Conservation (phyloP, 2,113 vertebrate species). For the Apteryx mantelli region DNA sequence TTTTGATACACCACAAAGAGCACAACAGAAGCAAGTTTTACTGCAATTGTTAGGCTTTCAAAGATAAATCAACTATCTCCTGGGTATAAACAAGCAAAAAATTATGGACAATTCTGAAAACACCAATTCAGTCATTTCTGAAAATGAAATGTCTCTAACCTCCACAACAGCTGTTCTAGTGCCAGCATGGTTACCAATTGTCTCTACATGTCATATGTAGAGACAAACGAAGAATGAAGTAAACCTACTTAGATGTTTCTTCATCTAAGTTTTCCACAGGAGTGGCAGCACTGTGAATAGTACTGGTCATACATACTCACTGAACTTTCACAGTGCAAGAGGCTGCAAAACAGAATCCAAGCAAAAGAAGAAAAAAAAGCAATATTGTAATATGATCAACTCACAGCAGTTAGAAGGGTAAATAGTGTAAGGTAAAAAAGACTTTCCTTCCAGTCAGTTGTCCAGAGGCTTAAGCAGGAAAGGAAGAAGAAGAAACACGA, state of each 20-base stretch:
- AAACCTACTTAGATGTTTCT: not conserved
- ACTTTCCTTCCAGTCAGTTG: conserved; percentile 1
- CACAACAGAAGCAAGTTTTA: not conserved
- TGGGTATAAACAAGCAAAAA: not conserved
- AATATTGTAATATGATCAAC: conserved; percentile 7
- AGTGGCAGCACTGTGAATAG: not conserved
- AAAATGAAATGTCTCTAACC: not conserved
- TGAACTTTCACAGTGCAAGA: not conserved
- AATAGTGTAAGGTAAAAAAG: not conserved
- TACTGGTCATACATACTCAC: not conserved
- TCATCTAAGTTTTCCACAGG: not conserved
- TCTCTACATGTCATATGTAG: not conserved
- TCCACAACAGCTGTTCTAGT: not conserved
- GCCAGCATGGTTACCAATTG: not conserved
- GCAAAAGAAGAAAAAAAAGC: not conserved
- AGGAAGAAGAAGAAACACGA: conserved; percentile 24
- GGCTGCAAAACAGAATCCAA: not conserved
- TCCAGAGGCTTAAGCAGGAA: conserved; percentile 51
- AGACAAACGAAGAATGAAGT: not conserved
- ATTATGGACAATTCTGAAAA: not conserved
- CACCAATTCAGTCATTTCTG: not conserved
- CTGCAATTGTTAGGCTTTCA: not conserved
- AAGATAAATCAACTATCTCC: not conserved
- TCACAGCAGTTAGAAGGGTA: conserved; percentile 38
- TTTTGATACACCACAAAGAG: not conserved